Evolutionary conservation across 1,140 invertebrate genomes (phyloP), one percentile per base, ranked within the genome.

Genomic region (Arctopsyche grandis): DNA sequence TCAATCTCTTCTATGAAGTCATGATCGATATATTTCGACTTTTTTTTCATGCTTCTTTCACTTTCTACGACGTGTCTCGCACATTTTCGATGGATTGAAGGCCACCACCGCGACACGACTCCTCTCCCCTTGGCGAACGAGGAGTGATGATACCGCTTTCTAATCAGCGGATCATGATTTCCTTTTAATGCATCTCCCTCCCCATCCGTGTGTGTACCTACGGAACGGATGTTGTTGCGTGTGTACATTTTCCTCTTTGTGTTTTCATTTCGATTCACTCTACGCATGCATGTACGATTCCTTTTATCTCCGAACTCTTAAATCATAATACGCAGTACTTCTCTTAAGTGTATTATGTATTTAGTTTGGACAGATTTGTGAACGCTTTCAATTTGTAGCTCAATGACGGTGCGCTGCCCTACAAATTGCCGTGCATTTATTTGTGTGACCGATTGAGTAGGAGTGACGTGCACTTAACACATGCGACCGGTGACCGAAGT

Each of bases 331-430:
- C 1, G 12, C 12, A 52, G 48, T 52, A 52, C 16, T 52, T 52
- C 3, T 52, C 29, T 38, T 38, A 1, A 38, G n/a, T n/a, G 12
- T 46, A 52, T 52, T 52, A 52, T 52, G 12, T 52, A 52, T 52
- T 14, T 52, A 52, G 21, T 10, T 66, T 66, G 24, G 63, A 66
- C 63, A 24, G 63, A 66, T 66, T 66, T 66, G 63, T 66, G 63
- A 66, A 66, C 63, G 63, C 63, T 66, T 66, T 66, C 63, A 66
- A 66, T 66, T 66, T 66, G 63, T 66, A 26, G 63, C 24, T 66
- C 22, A 66, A 66, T 66, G 63, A 26, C 58, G 58, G 58, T 60
- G 58, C 58, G 58, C 0, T 60, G 19, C 58, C 58, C 58, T 16
- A 60, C 58, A 21, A 22, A 60, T 26, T 66, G 63, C 24, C 24